Conservation (phyloP, 2,888 invertebrate genomes). For the Syritta pipiens region DNA sequence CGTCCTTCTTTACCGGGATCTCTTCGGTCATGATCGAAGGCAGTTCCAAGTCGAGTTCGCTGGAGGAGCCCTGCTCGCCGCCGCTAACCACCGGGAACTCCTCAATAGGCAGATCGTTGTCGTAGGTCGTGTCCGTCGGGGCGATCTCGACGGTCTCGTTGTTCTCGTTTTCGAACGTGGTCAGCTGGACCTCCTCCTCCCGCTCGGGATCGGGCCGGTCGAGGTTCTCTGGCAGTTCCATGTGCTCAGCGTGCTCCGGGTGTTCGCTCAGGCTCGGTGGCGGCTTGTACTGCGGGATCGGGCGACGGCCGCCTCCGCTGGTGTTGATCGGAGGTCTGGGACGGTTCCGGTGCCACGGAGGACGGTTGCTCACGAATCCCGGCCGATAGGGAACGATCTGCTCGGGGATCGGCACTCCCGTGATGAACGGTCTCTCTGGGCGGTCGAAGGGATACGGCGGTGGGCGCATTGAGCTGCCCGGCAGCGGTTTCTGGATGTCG, state of each 20-base stretch:
- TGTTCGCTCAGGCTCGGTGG: conserved; percentile 79
- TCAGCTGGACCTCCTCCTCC: conserved; percentile 77
- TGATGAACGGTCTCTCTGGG: conserved; percentile 82
- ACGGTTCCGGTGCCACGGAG: conserved; percentile 85
- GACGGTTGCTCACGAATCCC: conserved; percentile 81
- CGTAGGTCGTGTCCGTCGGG: conserved; percentile 72
- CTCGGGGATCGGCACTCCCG: conserved; percentile 87
- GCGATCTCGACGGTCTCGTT: conserved; percentile 65
- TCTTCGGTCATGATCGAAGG: conserved; percentile 52
- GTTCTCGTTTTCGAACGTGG: conserved; percentile 72
- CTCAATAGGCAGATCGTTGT: conserved; percentile 68
- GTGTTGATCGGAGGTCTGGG: conserved; percentile 80
- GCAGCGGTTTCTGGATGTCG: conserved; percentile 76
- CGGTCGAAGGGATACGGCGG: conserved; percentile 87
- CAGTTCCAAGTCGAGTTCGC: conserved; percentile 45
- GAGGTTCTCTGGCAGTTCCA: conserved; percentile 69
- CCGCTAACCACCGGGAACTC: conserved; percentile 36
- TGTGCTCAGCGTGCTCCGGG: conserved; percentile 72
- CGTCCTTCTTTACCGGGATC: conserved; percentile 74
- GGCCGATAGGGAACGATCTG: conserved; percentile 86
- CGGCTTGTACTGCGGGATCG: conserved; percentile 84
- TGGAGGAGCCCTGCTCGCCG: conserved; percentile 23
- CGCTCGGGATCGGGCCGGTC: conserved; percentile 71
- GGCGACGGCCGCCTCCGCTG: conserved; percentile 80
- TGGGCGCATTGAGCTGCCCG: conserved; percentile 76